A percentile compares a stretch with the other conserved stretches of the same genome.
Evolutionary conservation across 2,888 invertebrate species (phyloP).

Genomic region (Galerucella nymphaeae): DNA sequence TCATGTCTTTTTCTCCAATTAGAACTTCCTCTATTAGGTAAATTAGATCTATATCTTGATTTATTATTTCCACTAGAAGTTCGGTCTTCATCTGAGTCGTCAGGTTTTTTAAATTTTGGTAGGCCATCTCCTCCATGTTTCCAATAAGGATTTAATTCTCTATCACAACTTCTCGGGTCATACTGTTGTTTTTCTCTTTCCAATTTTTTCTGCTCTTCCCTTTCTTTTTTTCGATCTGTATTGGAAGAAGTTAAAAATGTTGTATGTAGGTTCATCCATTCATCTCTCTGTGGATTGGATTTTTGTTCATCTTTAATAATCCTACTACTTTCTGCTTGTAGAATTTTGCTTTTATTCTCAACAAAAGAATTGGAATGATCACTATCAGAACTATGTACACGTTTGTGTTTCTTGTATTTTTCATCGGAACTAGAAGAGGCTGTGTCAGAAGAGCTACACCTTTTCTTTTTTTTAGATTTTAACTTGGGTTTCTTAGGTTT

Average conservation of each 20-base stretch:
- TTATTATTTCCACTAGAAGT: constrained; percentile 15
- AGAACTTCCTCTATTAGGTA: constrained; percentile 20
- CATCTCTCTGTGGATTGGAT: constrained; percentile 66
- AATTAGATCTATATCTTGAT: constrained; percentile 7
- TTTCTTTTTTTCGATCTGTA: constrained; percentile 63
- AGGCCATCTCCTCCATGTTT: constrained; percentile 88
- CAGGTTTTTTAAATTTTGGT: constrained; percentile 70
- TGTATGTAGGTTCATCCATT: constrained; percentile 82
- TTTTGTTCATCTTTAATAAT: not conserved
- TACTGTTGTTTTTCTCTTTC: constrained; percentile 71
- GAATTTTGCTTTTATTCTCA: not conserved
- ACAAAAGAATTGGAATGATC: not conserved
- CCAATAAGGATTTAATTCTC: constrained; percentile 94
- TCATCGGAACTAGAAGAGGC: constrained; percentile 31
- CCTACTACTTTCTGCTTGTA: not conserved
- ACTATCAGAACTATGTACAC: constrained; percentile 14
- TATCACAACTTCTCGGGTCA: constrained; percentile 76
- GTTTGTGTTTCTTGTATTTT: constrained; percentile 10
- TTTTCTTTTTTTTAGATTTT: constrained; percentile 16
- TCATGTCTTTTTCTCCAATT: constrained; percentile 43
- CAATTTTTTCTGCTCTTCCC: constrained; percentile 67
- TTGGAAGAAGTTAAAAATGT: constrained; percentile 63
- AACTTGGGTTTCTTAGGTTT: constrained; percentile 36
- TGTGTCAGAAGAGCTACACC: constrained; percentile 15
- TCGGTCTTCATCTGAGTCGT: constrained; percentile 58